Percentiles rank a stretch among this genome's conserved stretches.
Evolutionary conservation across 2,113 vertebrate genomes (phyloP).

Genomic region (Oxyura jamaicensis): DNA sequence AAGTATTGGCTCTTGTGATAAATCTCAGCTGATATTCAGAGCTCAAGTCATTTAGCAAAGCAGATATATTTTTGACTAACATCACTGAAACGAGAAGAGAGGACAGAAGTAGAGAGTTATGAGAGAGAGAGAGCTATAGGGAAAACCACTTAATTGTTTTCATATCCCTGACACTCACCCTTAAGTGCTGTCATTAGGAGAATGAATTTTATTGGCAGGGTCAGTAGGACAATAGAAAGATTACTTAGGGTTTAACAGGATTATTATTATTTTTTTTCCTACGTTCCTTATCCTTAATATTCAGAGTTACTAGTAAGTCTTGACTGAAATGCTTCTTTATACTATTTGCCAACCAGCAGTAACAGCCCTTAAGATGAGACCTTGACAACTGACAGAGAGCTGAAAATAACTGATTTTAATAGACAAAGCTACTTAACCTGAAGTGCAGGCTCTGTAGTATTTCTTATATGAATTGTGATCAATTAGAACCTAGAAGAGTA

Average conservation of each 20-base stretch:
- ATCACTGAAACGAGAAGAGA: not conserved
- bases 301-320: not conserved
- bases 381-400: not conserved
- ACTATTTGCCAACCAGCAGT: not conserved
- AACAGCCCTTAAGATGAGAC: not conserved
- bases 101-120: not conserved
- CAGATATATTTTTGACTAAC: not conserved
- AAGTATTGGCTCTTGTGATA: constrained; percentile 39
- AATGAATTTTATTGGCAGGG: not conserved
- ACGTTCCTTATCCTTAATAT: not conserved
- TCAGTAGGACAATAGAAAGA: not conserved
- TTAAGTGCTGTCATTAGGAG: not conserved
- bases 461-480: not conserved
- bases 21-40: constrained; percentile 19
- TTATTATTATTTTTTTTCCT: not conserved
- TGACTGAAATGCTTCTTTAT: not conserved
- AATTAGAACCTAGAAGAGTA: not conserved
- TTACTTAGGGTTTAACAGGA: not conserved
- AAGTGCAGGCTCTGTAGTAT: not conserved
- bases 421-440: not conserved
- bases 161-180: not conserved
- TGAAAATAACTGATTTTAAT: not conserved
- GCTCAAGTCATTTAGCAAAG: constrained; percentile 29
- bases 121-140: not conserved
- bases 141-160: not conserved